phyloP scores from a whole-genome alignment of 2,113 vertebrate genomes.

The Phoenicopterus ruber region DNA sequence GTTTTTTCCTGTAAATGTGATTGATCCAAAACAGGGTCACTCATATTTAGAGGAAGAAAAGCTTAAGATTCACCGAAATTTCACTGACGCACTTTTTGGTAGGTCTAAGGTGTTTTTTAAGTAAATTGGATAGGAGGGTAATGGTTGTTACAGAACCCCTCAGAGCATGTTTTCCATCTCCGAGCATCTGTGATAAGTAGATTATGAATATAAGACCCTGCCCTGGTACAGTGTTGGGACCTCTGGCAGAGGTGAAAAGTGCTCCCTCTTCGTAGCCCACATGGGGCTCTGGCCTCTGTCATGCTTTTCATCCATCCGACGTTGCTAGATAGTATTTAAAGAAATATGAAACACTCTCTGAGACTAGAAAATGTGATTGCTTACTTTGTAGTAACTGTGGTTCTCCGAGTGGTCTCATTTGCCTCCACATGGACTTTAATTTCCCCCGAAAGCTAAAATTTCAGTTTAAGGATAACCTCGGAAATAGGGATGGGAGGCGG shows the following conservation, averaged over 20 bases:
- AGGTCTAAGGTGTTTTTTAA: not conserved
- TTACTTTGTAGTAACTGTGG: not conserved
- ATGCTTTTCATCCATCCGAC: not conserved
- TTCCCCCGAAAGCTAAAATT: not conserved
- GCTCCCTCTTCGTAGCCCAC: not conserved
- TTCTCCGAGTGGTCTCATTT: not conserved
- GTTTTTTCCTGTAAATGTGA: not conserved
- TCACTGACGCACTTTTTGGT: not conserved
- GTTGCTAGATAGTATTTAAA: not conserved
- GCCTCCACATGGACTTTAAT: not conserved
- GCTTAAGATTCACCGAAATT: not conserved
- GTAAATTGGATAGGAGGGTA: not conserved
- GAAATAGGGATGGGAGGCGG: not conserved
- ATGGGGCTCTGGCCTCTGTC: not conserved
- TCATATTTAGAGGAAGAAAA: not conserved
- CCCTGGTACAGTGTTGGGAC: not conserved
- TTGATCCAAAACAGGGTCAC: not conserved
- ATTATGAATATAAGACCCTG: not conserved
- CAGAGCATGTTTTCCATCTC: not conserved
- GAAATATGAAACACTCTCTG: not conserved
- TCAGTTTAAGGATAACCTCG: not conserved
- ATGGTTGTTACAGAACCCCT: not conserved
- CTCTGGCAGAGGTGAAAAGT: not conserved
- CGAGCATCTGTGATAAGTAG: not conserved
- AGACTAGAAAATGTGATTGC: not conserved